Evolutionary conservation across 53 echinoderm and acorn worm genomes (phyloP), one percentile per base, ranked within the genome.

Genomic region (Hippasteria phrygiana): DNA sequence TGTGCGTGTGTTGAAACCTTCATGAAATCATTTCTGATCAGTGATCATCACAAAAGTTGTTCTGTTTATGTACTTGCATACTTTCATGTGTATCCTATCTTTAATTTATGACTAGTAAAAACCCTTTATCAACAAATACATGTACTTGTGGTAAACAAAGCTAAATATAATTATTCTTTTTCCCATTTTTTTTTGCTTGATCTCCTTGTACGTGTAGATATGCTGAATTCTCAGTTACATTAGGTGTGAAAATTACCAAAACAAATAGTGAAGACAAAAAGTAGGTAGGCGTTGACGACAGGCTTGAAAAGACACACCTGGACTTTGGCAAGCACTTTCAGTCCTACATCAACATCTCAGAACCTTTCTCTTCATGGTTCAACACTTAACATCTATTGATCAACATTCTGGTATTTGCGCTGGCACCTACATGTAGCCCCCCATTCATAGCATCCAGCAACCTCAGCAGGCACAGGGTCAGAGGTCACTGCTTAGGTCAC

Each of bases 231-330:
- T n/a, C n/a, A n/a, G n/a, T n/a, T n/a, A n/a, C n/a, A n/a, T n/a
- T n/a, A n/a, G n/a, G n/a, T n/a, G n/a, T n/a, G n/a, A 51, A 29
- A 78, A 55, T 12, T 26, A 28, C 12, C 37, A 3, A 31, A 50
- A 43, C 18, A 14, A 20, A 18, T 72, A 48, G 33, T 16, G 18
- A n/a, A 2, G 37, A 36, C 6, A 75, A 50, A 74, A 26, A 43
- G 10, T 27, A 80, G 62, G 62, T 63, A 26, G 10, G 32, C 12
- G 31, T 63, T 16, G 59, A 42, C 24, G 28, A 43, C 31, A 64
- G 32, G 29, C 31, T 63, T 64, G 66, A 82, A 43, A 66, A 43
- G 17, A 82, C 43, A 66, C 82, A 82, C 82, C 82, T 82, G 82
- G n/a, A 4, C 3, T 42, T 24, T 22, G 26, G n/a, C 24, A n/a